phyloP scores from a whole-genome alignment of 2,797 vertebrate species.

The Sternotherus odoratus region DNA sequence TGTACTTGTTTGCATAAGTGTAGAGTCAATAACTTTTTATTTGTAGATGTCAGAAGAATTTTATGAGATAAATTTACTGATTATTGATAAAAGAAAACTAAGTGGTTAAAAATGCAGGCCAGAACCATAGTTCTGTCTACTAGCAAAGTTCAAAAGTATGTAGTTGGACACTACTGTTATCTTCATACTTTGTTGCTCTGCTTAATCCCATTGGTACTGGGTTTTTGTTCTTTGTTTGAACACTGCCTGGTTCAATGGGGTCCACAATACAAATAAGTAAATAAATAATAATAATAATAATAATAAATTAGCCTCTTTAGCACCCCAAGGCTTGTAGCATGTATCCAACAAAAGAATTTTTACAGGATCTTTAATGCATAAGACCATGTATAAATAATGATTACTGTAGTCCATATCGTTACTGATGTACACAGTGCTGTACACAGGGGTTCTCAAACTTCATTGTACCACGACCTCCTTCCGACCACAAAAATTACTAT shows the following conservation, averaged over 20 bases:
- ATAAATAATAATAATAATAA: neutral
- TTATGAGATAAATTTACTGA: neutral
- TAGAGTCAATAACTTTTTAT: constrained; percentile 2
- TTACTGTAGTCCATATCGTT: neutral
- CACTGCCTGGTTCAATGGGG: rapidly evolving
- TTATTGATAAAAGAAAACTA: neutral
- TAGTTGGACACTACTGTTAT: rapidly evolving
- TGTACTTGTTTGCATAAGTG: constrained; percentile 21
- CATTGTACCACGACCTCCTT: too few species aligned
- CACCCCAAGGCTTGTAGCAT: neutral
- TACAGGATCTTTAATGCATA: neutral
- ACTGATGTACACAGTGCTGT: neutral
- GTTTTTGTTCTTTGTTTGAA: neutral
- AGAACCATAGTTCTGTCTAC: neutral
- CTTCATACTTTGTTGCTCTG: neutral
- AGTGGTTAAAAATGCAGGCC: neutral
- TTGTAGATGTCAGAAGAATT: neutral
- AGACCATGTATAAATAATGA: neutral
- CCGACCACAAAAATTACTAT: too few species aligned
- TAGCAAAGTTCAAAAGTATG: neutral
- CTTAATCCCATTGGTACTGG: neutral
- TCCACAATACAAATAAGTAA: neutral
- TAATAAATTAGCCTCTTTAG: neutral
- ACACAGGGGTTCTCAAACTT: too few species aligned
- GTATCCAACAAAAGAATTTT: neutral